Percentiles rank a stretch among this genome's conserved stretches.
These are phyloP conservation scores for Anomalospiza imberbis DNA, from an alignment of 2,797 vertebrate species.

Conservation along the genomic window DNA sequence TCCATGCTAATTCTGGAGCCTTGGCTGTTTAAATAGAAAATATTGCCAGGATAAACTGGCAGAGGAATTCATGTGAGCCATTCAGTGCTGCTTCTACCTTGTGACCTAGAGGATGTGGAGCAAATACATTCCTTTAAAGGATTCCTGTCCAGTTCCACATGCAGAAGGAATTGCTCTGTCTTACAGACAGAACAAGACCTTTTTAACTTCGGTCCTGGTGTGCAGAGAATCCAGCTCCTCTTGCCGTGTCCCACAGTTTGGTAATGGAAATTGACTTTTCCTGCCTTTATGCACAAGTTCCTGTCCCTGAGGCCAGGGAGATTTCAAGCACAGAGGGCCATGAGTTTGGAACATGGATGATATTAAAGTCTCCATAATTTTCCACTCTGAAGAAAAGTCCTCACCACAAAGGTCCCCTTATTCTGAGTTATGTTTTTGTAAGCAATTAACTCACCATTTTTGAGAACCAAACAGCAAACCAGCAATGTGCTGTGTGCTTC, in stretches of 20 bases:
- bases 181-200: not conserved
- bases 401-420: not conserved
- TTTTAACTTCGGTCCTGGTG: rapidly evolving
- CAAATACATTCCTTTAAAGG: not conserved
- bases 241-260: not conserved
- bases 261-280: not conserved
- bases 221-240: not conserved
- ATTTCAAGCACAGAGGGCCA: not conserved
- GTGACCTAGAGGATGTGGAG: not conserved
- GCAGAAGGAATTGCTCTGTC: not conserved
- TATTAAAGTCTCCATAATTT: not conserved
- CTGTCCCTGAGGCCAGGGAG: not conserved
- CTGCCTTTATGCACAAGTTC: not conserved
- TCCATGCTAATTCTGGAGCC: not conserved
- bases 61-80: not conserved
- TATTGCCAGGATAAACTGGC: slow-evolving; percentile 6
- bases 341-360: not conserved
- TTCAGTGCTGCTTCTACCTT: not conserved
- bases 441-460: not conserved
- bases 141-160: not conserved
- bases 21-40: not conserved
- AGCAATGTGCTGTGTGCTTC: not conserved
- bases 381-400: not conserved
- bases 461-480: not conserved
- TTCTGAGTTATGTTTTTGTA: not conserved